phyloP scores from a whole-genome alignment of 1,140 invertebrate species.

The Camponotus floridanus region DNA sequence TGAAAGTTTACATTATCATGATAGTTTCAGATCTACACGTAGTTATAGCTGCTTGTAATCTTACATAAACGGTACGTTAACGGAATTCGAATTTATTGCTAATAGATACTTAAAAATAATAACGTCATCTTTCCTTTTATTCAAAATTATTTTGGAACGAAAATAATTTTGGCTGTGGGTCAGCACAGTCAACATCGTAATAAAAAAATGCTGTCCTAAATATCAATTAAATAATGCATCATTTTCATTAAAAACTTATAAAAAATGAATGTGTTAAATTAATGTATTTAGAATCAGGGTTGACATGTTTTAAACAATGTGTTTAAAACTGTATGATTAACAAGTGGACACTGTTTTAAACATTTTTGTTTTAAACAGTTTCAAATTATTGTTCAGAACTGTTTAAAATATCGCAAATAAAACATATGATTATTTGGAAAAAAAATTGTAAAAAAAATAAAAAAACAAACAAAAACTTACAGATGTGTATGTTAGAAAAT shows the following conservation, averaged over 20 bases:
- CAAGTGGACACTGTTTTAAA: too few relatives aligned
- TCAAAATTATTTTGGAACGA: not conserved
- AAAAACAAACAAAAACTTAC: too few relatives aligned
- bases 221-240: not conserved
- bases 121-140: not conserved
- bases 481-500: too few relatives aligned
- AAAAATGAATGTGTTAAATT: not conserved
- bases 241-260: not conserved
- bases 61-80: conserved; percentile 28
- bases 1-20: conserved; percentile 82
- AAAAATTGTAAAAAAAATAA: too few relatives aligned
- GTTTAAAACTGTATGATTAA: too few relatives aligned
- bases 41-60: conserved; percentile 24
- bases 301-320: too few relatives aligned
- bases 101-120: not conserved
- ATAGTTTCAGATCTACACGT: conserved; percentile 40
- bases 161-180: not conserved
- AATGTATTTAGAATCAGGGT: not conserved
- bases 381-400: too few relatives aligned
- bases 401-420: too few relatives aligned
- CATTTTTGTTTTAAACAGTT: too few relatives aligned
- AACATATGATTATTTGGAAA: too few relatives aligned
- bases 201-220: too few relatives aligned
- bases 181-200: too few relatives aligned
- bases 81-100: not conserved